Percentiles rank a stretch among this genome's conserved stretches.
phyloP scores from a whole-genome alignment of 2,888 invertebrate species.

The Scelioninae gen. 2 region DNA sequence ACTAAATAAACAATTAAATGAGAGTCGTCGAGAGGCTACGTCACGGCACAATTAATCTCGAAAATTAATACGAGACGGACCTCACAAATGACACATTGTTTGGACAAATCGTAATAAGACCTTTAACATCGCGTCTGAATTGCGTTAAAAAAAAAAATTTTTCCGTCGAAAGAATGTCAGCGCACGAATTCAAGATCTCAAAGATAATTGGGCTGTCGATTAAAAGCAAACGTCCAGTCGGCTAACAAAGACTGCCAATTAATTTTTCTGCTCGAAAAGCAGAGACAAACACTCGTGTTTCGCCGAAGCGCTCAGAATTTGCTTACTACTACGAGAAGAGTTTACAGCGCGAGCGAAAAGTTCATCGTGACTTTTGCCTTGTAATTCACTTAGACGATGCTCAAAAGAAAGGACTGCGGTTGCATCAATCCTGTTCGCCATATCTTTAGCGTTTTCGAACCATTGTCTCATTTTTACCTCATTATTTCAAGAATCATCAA shows the following conservation, averaged over 20 bases:
- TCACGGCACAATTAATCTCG: constrained; percentile 20
- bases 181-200: constrained; percentile 43
- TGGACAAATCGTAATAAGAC: constrained; percentile 39
- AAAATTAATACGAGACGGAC: constrained; percentile 34
- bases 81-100: constrained; percentile 33
- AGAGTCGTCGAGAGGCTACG: constrained; percentile 9
- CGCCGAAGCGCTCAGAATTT: constrained; percentile 59
- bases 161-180: constrained; percentile 34
- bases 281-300: constrained; percentile 59
- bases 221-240: constrained; percentile 57
- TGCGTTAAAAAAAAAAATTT: constrained; percentile 28
- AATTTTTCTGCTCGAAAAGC: constrained; percentile 59
- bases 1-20: background rate
- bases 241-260: constrained; percentile 60
- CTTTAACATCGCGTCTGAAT: constrained; percentile 44
- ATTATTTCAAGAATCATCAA: constrained; percentile 41
- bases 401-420: constrained; percentile 55
- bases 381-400: constrained; percentile 59
- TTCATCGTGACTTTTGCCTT: constrained; percentile 57
- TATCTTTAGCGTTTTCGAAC: constrained; percentile 40
- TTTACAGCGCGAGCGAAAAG: constrained; percentile 39
- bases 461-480: constrained; percentile 46
- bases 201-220: constrained; percentile 60
- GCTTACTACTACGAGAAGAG: constrained; percentile 52
- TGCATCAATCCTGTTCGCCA: constrained; percentile 50